Evolutionary conservation across 2,888 invertebrate genomes (phyloP).

Genomic region (Hypercompe scribonia): DNA sequence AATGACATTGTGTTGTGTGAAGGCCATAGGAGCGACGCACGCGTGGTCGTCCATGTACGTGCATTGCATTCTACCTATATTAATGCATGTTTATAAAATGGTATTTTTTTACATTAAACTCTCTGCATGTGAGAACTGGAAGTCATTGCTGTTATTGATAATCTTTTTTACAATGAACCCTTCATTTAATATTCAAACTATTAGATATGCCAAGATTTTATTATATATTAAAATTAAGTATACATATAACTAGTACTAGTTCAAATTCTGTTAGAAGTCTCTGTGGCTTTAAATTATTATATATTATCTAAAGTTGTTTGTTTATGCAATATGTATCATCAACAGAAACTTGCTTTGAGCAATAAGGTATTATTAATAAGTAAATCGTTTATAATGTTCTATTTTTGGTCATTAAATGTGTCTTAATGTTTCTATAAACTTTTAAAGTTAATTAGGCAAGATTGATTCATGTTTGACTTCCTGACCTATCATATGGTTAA

Average conservation of each 20-base stretch:
- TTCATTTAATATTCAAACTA: not conserved
- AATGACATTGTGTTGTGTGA: constrained; percentile 62
- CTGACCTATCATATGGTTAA: not conserved
- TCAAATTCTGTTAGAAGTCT: no score
- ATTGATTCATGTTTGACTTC: not conserved
- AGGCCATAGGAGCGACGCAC: constrained; percentile 63
- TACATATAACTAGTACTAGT: no score
- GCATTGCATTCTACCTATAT: constrained; percentile 55
- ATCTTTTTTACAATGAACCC: constrained; percentile 3
- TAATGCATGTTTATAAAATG: constrained; percentile 30
- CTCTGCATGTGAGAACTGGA: constrained; percentile 19
- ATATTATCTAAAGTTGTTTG: no score
- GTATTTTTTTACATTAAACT: constrained; percentile 33
- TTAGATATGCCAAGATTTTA: not conserved
- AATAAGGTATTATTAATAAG: no score
- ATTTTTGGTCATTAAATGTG: no score
- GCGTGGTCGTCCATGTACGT: constrained; percentile 58
- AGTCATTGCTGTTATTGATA: constrained; percentile 11
- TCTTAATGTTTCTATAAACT: not conserved
- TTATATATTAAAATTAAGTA: no score
- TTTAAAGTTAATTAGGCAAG: not conserved
- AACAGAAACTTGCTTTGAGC: no score
- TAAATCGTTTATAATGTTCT: no score
- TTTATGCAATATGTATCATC: no score
- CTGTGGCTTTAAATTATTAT: no score